A percentile compares a stretch with the other conserved stretches of the same genome.
phyloP scores from a whole-genome alignment of 2,888 invertebrate genomes.

The Parapristionchus giblindavisi region DNA sequence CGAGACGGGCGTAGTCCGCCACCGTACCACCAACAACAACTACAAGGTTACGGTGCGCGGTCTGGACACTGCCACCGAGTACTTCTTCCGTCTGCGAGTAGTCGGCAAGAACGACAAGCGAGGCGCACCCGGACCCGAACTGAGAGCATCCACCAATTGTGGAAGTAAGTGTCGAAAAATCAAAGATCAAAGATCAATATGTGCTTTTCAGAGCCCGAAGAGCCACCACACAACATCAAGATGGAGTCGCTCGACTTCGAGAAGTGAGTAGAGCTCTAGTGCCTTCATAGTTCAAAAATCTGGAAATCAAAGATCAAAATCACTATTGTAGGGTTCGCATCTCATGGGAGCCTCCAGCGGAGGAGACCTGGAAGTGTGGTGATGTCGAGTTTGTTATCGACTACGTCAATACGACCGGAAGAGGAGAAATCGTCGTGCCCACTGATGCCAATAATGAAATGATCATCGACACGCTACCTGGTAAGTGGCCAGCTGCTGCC shows the following conservation, averaged over 20 bases:
- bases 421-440: slow-evolving; percentile 56
- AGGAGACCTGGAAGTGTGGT: slow-evolving; percentile 68
- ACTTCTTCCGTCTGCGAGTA: slow-evolving; percentile 70
- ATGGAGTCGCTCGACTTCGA: slow-evolving; percentile 65
- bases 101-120: slow-evolving; percentile 68
- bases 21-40: slow-evolving; percentile 56
- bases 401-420: slow-evolving; percentile 64
- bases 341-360: slow-evolving; percentile 66
- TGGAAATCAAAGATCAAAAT: not conserved
- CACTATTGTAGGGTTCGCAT: slow-evolving; percentile 48
- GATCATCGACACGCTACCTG: slow-evolving; percentile 57
- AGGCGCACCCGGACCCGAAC: slow-evolving; percentile 68
- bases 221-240: slow-evolving; percentile 63
- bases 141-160: slow-evolving; percentile 66
- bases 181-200: not conserved
- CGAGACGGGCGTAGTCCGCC: slow-evolving; percentile 57
- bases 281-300: not conserved
- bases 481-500: slow-evolving; percentile 14
- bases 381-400: slow-evolving; percentile 66
- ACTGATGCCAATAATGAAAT: slow-evolving; percentile 52
- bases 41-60: slow-evolving; percentile 63
- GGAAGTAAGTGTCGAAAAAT: slow-evolving; percentile 55
- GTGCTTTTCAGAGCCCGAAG: slow-evolving; percentile 57
- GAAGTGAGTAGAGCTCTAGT: slow-evolving; percentile 31
- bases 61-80: slow-evolving; percentile 67